Base-by-base conservation (phyloP, 2,113 vertebrate genomes). In the Thomomys bottae region DNA sequence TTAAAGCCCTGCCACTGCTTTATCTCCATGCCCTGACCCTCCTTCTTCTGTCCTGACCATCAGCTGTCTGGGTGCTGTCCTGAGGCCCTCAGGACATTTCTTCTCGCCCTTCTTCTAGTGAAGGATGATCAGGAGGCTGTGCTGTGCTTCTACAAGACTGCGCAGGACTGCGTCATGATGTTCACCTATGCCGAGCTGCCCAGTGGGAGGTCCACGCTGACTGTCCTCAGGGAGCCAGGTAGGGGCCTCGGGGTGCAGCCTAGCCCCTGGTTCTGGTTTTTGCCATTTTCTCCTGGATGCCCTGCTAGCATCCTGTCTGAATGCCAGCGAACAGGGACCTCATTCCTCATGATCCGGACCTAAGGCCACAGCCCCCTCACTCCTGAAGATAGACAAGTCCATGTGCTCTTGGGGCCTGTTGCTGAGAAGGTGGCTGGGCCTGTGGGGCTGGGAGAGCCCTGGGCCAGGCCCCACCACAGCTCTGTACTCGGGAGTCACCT, bases 101-200 rank as follows among this genome's bases (percentile, higher is more conserved):
- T 45, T 54, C n/a, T 76, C 64, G 59, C 42, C 95, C 92, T 94
- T 20, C 6, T 95, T 96, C 18, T 97, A 99, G 99, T 97, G 94
- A 98, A 98, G 0, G 98, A 99, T 1, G 98, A 98, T 64, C 97
- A 98, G 0, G 97, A 97, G 0, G 97, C 98, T 0, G 98, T 99
- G 70, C 97, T 99, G 5, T 99, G 99, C 9, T 98, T 99, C 85
- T 99, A 99, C 86, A 99, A 99, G 96, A 99, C 99, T 0, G 98
- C 99, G 81, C 97, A 98, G 80, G 99, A 99, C 73, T 99, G 99
- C 0, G 98, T 99, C 93, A 99, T 99, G 99, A 99, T 99, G 97
- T 99, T 99, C 97, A 99, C 98, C 5, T 99, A 99, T 71, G 95
- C 95, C 0, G 99, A 99, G 95, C 99, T 99, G 93, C 96, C 98